Percentiles rank a stretch among this genome's conserved stretches.
These are phyloP conservation scores for Chelonoidis abingdonii DNA, from an alignment of 2,113 vertebrate species.

Conservation along the genomic window DNA sequence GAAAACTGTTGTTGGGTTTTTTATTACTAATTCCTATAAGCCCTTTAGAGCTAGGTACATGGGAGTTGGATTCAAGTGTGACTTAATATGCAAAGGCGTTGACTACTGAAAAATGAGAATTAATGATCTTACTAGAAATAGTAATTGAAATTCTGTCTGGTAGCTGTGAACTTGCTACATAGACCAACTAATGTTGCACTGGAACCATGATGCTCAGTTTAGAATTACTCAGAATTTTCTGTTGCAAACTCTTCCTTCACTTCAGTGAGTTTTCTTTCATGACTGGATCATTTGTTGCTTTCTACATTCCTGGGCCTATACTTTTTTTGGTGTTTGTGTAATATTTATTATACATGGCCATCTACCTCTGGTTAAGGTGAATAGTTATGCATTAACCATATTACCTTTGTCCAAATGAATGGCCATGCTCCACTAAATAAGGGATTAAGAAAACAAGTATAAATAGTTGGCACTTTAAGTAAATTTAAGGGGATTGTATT, in stretches of 20 bases:
- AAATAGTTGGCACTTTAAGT: not conserved
- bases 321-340: not conserved
- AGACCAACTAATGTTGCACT: not conserved
- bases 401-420: not conserved
- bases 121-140: rapidly evolving
- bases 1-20: not conserved
- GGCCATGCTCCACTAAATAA: not conserved
- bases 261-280: not conserved
- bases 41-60: not conserved
- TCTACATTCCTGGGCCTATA: not conserved
- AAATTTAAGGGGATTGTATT: not conserved
- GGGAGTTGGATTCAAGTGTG: not conserved
- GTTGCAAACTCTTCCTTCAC: not conserved
- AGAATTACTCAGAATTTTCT: not conserved
- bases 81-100: rapidly evolving
- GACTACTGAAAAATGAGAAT: not conserved
- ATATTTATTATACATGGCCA: not conserved
- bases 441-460: not conserved
- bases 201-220: not conserved
- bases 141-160: not conserved
- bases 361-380: not conserved
- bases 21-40: not conserved
- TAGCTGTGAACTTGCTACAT: not conserved
- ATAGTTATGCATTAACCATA: not conserved
- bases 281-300: rapidly evolving